phyloP scores from a whole-genome alignment of 2,888 invertebrate genomes.

The Tryphoninae sp. region DNA sequence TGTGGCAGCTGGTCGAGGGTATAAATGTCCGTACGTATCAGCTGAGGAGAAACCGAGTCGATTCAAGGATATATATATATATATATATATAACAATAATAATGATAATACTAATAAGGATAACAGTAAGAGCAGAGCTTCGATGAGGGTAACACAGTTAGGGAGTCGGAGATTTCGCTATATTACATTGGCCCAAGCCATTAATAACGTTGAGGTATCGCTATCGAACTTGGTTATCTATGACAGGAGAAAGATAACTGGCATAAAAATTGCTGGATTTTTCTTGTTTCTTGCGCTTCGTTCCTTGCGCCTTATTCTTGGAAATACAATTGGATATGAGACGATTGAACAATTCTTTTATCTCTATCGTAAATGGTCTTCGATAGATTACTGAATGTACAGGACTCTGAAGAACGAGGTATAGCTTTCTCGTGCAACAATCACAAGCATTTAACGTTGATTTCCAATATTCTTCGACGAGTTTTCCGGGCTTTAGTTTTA shows the following conservation, averaged over 20 bases:
- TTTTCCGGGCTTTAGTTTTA: neutral
- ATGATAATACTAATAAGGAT: constrained; percentile 29
- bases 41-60: constrained; percentile 21
- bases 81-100: constrained; percentile 15
- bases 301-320: neutral
- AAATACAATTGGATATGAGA: too few species aligned
- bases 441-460: neutral
- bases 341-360: too few species aligned
- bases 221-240: constrained; percentile 70
- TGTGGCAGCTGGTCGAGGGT: constrained; percentile 52
- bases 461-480: constrained; percentile 21
- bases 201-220: constrained; percentile 77
- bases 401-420: constrained; percentile 10
- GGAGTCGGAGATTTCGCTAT: constrained; percentile 68
- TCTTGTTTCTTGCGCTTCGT: constrained; percentile 11
- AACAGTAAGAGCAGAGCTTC: constrained; percentile 4
- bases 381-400: constrained; percentile 28
- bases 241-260: constrained; percentile 33
- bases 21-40: constrained; percentile 61
- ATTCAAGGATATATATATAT: constrained; percentile 19
- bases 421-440: constrained; percentile 34
- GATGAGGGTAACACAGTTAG: constrained; percentile 66
- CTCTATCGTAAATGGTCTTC: neutral
- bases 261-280: constrained; percentile 40
- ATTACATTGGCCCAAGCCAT: constrained; percentile 75